Evolutionary conservation across 1,140 invertebrate genomes (phyloP).

Genomic region (Chelonus insularis): DNA sequence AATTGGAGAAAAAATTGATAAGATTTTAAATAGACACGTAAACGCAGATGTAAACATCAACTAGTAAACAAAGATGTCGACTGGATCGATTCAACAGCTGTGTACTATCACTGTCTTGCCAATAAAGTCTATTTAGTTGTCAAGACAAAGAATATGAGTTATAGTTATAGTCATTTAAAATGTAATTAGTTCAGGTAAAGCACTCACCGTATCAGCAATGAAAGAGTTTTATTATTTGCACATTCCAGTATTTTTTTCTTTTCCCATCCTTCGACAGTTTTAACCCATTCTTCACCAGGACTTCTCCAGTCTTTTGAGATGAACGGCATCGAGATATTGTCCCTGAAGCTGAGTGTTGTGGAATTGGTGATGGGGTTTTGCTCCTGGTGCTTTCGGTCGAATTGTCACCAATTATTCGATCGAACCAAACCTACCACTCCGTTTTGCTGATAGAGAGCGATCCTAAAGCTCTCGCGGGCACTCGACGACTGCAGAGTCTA

Average conservation of each 20-base stretch:
- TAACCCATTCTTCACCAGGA: slow-evolving; percentile 97
- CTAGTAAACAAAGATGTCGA: slow-evolving; percentile 46
- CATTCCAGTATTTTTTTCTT: slow-evolving; percentile 90
- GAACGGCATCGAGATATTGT: slow-evolving; percentile 79
- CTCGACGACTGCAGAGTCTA: neutral
- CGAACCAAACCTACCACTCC: neutral
- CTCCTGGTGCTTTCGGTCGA: neutral
- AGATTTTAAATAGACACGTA: neutral
- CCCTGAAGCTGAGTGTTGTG: neutral
- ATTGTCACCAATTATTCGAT: neutral
- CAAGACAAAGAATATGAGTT: slow-evolving; percentile 8
- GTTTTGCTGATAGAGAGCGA: neutral
- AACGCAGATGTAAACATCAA: slow-evolving; percentile 27
- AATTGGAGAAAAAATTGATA: neutral
- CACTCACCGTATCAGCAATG: slow-evolving; percentile 54
- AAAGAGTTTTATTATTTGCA: slow-evolving; percentile 61
- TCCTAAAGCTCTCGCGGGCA: neutral
- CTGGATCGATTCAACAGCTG: slow-evolving; percentile 53
- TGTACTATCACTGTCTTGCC: slow-evolving; percentile 23
- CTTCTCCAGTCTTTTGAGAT: slow-evolving; percentile 92
- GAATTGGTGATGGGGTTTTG: neutral
- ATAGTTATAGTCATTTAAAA: neutral
- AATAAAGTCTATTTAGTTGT: too few species aligned
- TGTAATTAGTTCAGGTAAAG: neutral
- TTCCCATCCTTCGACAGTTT: slow-evolving; percentile 95